A percentile compares a stretch with the other conserved stretches of the same genome.
These are phyloP conservation scores for Buceros bicornis DNA, from an alignment of 2,797 vertebrate species.

Conservation along the genomic window DNA sequence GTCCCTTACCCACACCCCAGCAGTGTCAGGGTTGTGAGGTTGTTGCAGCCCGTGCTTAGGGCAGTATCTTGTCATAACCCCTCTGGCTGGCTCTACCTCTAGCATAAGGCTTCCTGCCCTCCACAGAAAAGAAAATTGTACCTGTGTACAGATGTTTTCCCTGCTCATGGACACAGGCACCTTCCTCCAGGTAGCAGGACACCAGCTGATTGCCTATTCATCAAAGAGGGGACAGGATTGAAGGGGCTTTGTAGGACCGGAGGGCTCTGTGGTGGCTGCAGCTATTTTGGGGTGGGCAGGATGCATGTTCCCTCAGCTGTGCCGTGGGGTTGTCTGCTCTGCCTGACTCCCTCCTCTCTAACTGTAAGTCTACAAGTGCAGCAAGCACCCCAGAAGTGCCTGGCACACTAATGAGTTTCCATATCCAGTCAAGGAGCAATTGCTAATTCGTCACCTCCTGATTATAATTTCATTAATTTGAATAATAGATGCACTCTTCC, in stretches of 20 bases:
- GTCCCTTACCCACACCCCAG: background rate
- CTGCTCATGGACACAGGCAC: fast-evolving
- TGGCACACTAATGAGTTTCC: conserved; percentile 71
- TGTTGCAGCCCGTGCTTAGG: background rate
- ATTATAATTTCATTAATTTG: conserved; percentile 82
- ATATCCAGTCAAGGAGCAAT: conserved; percentile 74
- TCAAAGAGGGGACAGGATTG: background rate
- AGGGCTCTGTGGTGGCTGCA: background rate
- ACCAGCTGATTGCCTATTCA: background rate
- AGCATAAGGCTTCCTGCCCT: background rate
- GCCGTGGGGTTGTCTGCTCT: background rate
- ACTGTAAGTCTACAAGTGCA: background rate
- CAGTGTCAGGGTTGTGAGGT: background rate
- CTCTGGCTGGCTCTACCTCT: background rate
- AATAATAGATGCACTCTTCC: conserved; percentile 78
- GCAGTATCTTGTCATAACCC: background rate
- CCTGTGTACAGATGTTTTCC: fast-evolving
- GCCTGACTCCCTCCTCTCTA: background rate
- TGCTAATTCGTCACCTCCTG: conserved; percentile 79
- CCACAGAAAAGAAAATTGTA: background rate
- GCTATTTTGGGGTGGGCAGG: background rate
- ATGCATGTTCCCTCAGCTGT: background rate
- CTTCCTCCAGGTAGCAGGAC: background rate
- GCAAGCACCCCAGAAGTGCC: background rate
- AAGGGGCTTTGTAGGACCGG: background rate